These are phyloP conservation scores for Etheostoma nigrum DNA, from an alignment of 2,797 vertebrate species.

Conservation along the genomic window DNA sequence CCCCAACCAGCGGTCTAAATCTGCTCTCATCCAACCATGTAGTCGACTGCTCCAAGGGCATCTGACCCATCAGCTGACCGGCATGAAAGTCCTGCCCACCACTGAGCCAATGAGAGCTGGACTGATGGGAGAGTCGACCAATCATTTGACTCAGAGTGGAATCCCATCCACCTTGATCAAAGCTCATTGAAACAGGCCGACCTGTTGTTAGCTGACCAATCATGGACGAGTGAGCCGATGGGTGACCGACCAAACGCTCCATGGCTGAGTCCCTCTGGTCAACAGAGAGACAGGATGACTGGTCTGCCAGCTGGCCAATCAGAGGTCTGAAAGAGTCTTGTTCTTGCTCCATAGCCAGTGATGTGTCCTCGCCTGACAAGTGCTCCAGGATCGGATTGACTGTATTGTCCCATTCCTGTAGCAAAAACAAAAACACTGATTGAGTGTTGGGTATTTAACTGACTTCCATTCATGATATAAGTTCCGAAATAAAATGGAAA, in stretches of 20 bases:
- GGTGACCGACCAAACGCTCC: conserved; percentile 66
- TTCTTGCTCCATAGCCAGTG: conserved; percentile 18
- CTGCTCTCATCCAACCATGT: conserved; percentile 56
- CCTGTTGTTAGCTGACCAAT: conserved; percentile 33
- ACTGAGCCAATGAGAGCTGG: conserved; percentile 49
- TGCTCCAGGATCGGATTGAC: conserved; percentile 18
- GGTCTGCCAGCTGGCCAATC: conserved; percentile 61
- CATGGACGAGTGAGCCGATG: conserved; percentile 70
- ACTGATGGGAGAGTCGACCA: conserved; percentile 53
- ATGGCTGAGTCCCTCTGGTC: conserved; percentile 40
- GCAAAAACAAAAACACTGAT: neutral
- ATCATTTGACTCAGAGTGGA: conserved; percentile 69
- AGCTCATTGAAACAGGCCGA: neutral
- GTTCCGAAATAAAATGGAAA: neutral
- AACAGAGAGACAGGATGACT: conserved; percentile 50
- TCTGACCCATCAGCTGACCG: conserved; percentile 28
- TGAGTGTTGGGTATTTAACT: neutral
- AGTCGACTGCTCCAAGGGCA: conserved; percentile 25
- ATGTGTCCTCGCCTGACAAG: conserved; percentile 24
- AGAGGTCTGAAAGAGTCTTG: conserved; percentile 71
- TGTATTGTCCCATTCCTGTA: conserved; percentile 47
- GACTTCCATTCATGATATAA: neutral
- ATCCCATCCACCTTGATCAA: conserved; percentile 57
- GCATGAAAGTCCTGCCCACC: conserved; percentile 36
- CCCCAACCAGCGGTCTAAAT: conserved; percentile 69